These are phyloP conservation scores for Eupithecia pulchellata DNA, from an alignment of 2,888 invertebrate genomes.

Conservation along the genomic window DNA sequence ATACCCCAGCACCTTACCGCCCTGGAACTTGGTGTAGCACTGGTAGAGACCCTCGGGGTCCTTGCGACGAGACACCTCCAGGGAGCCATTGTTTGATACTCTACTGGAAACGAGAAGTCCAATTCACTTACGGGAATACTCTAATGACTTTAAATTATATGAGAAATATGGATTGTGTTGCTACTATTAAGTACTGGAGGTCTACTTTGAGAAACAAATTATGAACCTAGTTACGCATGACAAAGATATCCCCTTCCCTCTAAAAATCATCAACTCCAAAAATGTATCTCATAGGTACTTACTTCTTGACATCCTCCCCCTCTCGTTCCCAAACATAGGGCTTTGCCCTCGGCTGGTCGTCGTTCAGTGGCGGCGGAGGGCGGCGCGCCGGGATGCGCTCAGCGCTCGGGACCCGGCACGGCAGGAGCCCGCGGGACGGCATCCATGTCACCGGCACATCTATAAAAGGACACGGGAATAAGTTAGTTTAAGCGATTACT, in stretches of 20 bases:
- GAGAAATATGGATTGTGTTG: too few species aligned
- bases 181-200: background rate
- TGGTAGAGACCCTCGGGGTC: conserved; percentile 71
- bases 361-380: conserved; percentile 69
- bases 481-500: background rate
- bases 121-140: background rate
- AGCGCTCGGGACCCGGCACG: conserved; percentile 65
- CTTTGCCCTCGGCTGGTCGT: conserved; percentile 54
- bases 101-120: conserved; percentile 47
- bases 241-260: background rate
- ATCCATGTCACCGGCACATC: conserved; percentile 76
- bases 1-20: conserved; percentile 69
- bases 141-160: background rate
- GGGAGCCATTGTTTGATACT: conserved; percentile 59
- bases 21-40: conserved; percentile 63
- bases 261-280: background rate
- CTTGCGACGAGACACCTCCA: conserved; percentile 65
- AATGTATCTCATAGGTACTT: conserved; percentile 7
- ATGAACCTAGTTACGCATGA: background rate
- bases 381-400: conserved; percentile 56
- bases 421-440: conserved; percentile 61
- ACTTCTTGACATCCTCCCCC: conserved; percentile 62
- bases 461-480: conserved; percentile 45
- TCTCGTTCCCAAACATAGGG: conserved; percentile 61
- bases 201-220: background rate